Conservation (phyloP, 2,113 vertebrate genomes). For the Rhinoptilus africanus region DNA sequence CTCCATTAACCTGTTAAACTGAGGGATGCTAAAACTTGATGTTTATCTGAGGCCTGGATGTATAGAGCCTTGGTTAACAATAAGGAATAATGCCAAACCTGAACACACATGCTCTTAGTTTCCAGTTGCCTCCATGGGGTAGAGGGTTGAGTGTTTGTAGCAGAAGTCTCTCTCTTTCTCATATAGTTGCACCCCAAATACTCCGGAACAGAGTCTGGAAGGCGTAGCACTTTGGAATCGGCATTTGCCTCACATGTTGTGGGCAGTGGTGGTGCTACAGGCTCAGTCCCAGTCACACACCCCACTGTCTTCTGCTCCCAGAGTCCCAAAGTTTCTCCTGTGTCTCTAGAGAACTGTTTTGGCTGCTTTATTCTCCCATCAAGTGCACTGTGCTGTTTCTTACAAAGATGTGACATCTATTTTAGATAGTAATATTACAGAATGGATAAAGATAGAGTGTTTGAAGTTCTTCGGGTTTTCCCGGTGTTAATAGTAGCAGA, state of each 20-base stretch:
- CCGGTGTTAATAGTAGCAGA: constrained; percentile 5
- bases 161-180: not conserved
- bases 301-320: not conserved
- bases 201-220: not conserved
- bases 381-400: not conserved
- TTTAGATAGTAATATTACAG: not conserved
- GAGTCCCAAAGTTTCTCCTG: not conserved
- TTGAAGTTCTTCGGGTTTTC: not conserved
- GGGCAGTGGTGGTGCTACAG: not conserved
- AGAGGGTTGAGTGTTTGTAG: not conserved
- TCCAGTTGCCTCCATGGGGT: not conserved
- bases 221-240: rapidly evolving
- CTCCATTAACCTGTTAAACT: not conserved
- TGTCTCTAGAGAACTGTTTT: not conserved
- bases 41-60: not conserved
- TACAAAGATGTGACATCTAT: not conserved
- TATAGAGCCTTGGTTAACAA: not conserved
- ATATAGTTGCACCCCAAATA: not conserved
- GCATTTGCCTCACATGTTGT: rapidly evolving
- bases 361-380: not conserved
- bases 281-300: not conserved
- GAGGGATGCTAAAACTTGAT: not conserved
- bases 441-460: not conserved
- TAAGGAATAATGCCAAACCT: not conserved
- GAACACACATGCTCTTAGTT: not conserved